These are phyloP conservation scores for Sardinella longiceps DNA, from an alignment of 2,797 vertebrate genomes.

Conservation along the genomic window DNA sequence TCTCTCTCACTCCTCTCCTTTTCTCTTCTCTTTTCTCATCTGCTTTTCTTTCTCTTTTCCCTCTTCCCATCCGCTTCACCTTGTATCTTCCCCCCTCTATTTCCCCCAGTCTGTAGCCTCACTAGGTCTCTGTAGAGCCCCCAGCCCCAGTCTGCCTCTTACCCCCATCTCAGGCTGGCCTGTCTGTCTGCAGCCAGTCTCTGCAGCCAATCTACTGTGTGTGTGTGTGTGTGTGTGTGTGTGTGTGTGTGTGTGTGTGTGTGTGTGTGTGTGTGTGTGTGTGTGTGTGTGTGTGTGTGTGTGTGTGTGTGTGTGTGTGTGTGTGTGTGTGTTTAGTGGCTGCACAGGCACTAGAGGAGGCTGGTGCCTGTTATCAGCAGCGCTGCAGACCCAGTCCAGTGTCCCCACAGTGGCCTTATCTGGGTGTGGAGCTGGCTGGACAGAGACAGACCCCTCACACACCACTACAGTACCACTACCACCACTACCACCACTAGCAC, in stretches of 20 bases:
- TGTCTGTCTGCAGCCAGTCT: background rate
- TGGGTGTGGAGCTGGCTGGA: background rate
- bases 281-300: too few species aligned
- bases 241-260: too few species aligned
- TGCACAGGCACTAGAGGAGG: background rate
- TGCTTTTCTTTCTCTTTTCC: background rate
- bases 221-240: too few species aligned
- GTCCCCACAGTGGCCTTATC: background rate
- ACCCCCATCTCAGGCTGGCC: background rate
- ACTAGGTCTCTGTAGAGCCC: background rate
- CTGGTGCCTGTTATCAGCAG: background rate
- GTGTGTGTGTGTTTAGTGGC: too few species aligned
- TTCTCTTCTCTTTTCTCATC: background rate
- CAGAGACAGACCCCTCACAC: background rate
- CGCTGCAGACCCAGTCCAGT: background rate
- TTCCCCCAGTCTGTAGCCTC: background rate
- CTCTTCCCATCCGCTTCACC: background rate
- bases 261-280: too few species aligned
- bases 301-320: too few species aligned
- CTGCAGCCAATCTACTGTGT: too few species aligned
- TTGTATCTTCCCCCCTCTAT: slow-evolving; percentile 11
- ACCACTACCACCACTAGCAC: too few species aligned
- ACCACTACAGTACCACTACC: too few species aligned
- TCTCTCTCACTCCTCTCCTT: slow-evolving; percentile 18
- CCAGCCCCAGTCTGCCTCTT: background rate